Evolutionary conservation across 2,797 vertebrate species (phyloP), one percentile per base, ranked within the genome.

Genomic region (Apogon talboti): DNA sequence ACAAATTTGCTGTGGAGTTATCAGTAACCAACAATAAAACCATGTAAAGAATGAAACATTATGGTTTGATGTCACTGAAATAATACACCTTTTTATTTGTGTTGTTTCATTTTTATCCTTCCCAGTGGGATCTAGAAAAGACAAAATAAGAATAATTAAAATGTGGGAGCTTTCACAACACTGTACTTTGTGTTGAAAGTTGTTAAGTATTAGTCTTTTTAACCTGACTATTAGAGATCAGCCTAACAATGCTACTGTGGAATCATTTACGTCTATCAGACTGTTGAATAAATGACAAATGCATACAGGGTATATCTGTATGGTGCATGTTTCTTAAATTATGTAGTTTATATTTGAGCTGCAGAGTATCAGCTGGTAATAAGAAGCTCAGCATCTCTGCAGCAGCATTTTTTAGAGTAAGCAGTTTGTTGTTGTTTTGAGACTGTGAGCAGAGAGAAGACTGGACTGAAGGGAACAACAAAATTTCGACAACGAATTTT

Each of bases 361-460:
- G 18, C 0, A 47, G 66, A 73, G 76, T 61, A 73, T 71, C 58
- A 65, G 14, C 21, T n/a, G 7, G 62, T 16, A 51, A 65, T 76
- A 65, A 66, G 54, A 67, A 15, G 57, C 75, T 73, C 47, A 37
- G 16, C 0, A 16, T 53, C 53, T 74, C 48, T 54, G 58, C 60
- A 55, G 48, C 56, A 21, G 52, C 11, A 21, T 53, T 66, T 64
- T 48, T 42, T 21, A 41, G 42, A 21, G 48, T 61, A 40, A 54
- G 30, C 33, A 46, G 38, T 52, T 55, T 51, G 50, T 35, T 59
- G 63, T 61, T 48, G 44, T 71, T 35, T 53, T 63, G 53, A 38
- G 42, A 5, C 55, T 40, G 33, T 16, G 16, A 71, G 55, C 10
- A 11, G 2, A 24, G 12, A 1, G 21, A 42, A 7, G 47, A 70